A percentile compares a stretch with the other conserved stretches of the same genome.
Conservation (phyloP, 2,113 vertebrate species). For the Alligator sinensis region DNA sequence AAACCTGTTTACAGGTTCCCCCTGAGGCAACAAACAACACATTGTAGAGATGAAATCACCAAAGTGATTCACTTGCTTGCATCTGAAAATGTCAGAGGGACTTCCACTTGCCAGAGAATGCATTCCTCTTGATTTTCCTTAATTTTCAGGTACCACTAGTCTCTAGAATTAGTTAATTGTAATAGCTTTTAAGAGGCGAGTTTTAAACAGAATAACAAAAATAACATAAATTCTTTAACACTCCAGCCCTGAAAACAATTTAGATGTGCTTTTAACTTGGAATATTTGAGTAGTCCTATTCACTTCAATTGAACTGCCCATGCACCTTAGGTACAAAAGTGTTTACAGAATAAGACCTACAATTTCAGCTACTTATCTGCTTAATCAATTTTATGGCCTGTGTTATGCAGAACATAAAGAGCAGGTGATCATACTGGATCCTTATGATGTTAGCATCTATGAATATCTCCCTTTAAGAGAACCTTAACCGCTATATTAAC, state of each 20-base stretch:
- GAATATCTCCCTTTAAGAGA: not conserved
- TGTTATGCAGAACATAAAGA: not conserved
- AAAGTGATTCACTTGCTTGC: not conserved
- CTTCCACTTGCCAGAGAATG: not conserved
- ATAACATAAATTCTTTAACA: not conserved
- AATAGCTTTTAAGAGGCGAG: not conserved
- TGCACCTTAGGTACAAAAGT: not conserved
- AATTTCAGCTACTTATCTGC: not conserved
- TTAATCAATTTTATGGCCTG: not conserved
- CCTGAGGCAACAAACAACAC: not conserved
- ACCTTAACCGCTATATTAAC: no score
- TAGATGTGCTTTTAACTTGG: not conserved
- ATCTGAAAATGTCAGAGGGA: conserved; percentile 14
- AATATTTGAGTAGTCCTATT: not conserved
- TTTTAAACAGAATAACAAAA: not conserved
- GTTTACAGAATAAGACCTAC: not conserved
- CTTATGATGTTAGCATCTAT: not conserved
- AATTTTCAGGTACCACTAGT: not conserved
- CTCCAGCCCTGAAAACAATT: not conserved
- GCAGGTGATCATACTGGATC: not conserved
- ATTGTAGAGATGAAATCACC: not conserved
- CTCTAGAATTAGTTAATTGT: not conserved
- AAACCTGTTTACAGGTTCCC: not conserved
- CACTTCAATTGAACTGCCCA: not conserved
- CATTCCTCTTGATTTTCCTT: not conserved